A percentile compares a stretch with the other conserved stretches of the same genome.
These are phyloP conservation scores for Aspidiotus destructor DNA, from an alignment of 2,888 invertebrate genomes.

Conservation along the genomic window DNA sequence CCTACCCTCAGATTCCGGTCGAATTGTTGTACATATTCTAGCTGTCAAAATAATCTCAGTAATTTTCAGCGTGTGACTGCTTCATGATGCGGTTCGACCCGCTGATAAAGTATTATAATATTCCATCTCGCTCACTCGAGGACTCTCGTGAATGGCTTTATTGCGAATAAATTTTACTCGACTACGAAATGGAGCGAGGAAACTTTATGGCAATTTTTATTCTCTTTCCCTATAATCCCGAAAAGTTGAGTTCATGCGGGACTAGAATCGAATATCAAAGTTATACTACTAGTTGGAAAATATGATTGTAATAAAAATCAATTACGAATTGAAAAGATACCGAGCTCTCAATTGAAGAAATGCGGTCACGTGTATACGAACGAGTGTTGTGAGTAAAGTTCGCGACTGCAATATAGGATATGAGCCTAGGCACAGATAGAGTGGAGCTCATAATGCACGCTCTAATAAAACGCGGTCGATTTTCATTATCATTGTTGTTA, in stretches of 20 bases:
- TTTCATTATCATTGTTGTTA: no score
- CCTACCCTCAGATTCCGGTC: no score
- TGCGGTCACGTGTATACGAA: slow-evolving; percentile 12
- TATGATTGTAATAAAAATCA: no score
- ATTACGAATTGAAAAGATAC: no score
- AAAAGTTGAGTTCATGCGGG: no score
- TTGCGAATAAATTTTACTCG: background rate
- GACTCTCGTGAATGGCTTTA: background rate
- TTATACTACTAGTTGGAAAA: no score
- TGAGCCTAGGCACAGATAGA: background rate
- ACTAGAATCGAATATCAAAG: no score
- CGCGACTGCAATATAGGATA: slow-evolving; percentile 10
- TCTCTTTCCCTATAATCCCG: background rate
- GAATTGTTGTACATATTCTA: no score
- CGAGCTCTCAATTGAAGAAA: background rate
- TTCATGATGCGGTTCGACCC: background rate
- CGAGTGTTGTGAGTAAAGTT: background rate
- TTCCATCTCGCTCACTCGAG: background rate
- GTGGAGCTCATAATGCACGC: slow-evolving; percentile 18
- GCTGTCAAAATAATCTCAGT: no score
- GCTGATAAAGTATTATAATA: background rate
- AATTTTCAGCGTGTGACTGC: no score
- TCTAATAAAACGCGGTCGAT: slow-evolving; percentile 14
- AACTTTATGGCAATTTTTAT: background rate
- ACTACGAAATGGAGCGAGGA: background rate